phyloP scores from a whole-genome alignment of 1,140 invertebrate genomes.

The Drosophila parabipectinata region DNA sequence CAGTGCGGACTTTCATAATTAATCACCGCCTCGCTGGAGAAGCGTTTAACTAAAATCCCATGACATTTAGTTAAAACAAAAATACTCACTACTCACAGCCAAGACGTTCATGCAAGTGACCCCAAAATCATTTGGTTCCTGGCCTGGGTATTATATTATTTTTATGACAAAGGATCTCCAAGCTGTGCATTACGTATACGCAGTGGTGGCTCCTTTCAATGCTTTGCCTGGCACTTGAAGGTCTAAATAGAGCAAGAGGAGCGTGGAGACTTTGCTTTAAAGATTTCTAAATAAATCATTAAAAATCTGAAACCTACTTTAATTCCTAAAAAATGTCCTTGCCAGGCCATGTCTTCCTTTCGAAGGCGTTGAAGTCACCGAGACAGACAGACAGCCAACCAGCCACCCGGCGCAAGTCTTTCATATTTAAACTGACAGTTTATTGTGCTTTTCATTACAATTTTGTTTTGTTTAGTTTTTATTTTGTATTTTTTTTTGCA shows the following conservation, averaged over 20 bases:
- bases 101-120: background rate
- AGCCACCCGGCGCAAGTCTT: conserved; percentile 33
- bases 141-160: background rate
- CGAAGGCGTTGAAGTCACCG: no score
- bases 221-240: conserved; percentile 53
- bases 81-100: no score
- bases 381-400: conserved; percentile 1
- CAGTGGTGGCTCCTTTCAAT: conserved; percentile 41
- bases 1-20: no score
- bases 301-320: no score
- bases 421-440: conserved; percentile 82
- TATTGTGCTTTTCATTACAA: conserved; percentile 81
- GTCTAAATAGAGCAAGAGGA: no score
- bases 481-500: conserved; percentile 19
- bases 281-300: no score
- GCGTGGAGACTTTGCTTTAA: background rate
- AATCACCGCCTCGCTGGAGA: no score
- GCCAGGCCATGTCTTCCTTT: background rate
- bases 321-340: background rate
- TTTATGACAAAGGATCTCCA: conserved; percentile 20
- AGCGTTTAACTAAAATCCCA: no score
- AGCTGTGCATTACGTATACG: conserved; percentile 19
- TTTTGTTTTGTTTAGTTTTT: conserved; percentile 62
- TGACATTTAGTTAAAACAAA: background rate
- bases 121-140: background rate